Evolutionary conservation across 2,797 vertebrate genomes (phyloP).

Genomic region (Mastacembelus armatus): DNA sequence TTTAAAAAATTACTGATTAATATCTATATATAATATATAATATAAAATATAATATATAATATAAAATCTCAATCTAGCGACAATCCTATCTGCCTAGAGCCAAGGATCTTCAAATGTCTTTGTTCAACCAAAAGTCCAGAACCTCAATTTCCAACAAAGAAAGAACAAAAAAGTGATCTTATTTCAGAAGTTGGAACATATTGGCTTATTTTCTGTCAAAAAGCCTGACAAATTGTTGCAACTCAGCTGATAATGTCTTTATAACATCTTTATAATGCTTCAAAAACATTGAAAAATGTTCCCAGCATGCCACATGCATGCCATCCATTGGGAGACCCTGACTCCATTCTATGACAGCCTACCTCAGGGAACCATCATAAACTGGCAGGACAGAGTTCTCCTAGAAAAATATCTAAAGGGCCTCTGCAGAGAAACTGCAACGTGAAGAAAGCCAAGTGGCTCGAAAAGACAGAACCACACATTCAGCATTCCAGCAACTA

Average conservation of each 20-base stretch:
- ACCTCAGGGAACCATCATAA: slow-evolving; percentile 37
- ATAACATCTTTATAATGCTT: slow-evolving; percentile 1
- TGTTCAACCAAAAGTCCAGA: background rate
- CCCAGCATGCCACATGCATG: slow-evolving; percentile 18
- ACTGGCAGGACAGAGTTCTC: slow-evolving; percentile 16
- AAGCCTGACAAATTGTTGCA: background rate
- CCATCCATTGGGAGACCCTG: slow-evolving; percentile 29
- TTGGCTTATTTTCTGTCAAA: background rate
- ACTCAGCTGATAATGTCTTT: background rate
- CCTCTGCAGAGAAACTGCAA: slow-evolving; percentile 28
- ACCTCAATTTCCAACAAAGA: background rate
- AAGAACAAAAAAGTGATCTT: background rate
- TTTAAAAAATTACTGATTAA: no score
- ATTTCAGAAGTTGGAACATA: background rate
- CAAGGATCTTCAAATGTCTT: background rate
- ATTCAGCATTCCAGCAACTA: slow-evolving; percentile 81
- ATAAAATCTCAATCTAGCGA: no score
- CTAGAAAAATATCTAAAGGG: slow-evolving; percentile 21
- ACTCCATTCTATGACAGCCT: slow-evolving; percentile 32
- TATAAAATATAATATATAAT: no score
- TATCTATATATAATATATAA: no score
- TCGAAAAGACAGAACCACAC: slow-evolving; percentile 67
- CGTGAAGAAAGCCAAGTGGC: slow-evolving; percentile 68
- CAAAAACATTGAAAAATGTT: slow-evolving; percentile 1
- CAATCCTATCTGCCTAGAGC: background rate